A percentile compares a stretch with the other conserved stretches of the same genome.
phyloP scores from a whole-genome alignment of 2,888 invertebrate species.

The Timandra comae region DNA sequence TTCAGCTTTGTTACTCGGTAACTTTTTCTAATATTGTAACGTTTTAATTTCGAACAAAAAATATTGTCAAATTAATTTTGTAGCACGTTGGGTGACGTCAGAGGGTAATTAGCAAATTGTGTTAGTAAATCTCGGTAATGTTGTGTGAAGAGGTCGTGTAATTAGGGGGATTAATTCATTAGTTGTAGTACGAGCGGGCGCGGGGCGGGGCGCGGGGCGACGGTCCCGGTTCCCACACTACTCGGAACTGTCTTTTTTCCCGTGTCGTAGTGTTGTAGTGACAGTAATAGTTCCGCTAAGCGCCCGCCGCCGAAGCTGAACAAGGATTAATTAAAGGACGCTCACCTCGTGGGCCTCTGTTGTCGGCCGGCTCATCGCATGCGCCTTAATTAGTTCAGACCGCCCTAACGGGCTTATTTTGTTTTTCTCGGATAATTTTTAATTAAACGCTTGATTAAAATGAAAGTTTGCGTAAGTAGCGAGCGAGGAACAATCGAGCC shows the following conservation, averaged over 20 bases:
- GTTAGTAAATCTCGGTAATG: no score
- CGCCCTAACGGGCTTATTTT: constrained; percentile 76
- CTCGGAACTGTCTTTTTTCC: not conserved
- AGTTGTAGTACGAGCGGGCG: constrained; percentile 21
- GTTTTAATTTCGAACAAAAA: constrained; percentile 15
- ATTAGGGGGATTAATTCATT: no score
- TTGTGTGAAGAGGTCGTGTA: no score
- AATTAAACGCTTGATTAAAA: constrained; percentile 78
- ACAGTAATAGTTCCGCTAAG: constrained; percentile 60
- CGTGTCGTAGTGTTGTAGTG: not conserved
- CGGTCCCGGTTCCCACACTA: not conserved
- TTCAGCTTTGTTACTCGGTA: constrained; percentile 39
- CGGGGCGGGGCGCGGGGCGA: not conserved
- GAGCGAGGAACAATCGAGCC: constrained; percentile 74
- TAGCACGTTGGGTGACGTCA: constrained; percentile 2
- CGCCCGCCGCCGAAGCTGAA: constrained; percentile 57
- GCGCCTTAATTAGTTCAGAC: constrained; percentile 75
- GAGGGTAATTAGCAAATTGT: not conserved
- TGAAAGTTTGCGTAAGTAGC: constrained; percentile 77
- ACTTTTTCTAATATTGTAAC: constrained; percentile 39
- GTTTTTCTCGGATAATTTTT: constrained; percentile 77
- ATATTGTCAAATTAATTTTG: constrained; percentile 5
- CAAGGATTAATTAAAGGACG: constrained; percentile 69
- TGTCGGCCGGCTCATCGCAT: constrained; percentile 67
- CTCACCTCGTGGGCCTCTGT: constrained; percentile 63